Conservation (phyloP, 2,797 vertebrate species). For the Eulemur albifrons region DNA sequence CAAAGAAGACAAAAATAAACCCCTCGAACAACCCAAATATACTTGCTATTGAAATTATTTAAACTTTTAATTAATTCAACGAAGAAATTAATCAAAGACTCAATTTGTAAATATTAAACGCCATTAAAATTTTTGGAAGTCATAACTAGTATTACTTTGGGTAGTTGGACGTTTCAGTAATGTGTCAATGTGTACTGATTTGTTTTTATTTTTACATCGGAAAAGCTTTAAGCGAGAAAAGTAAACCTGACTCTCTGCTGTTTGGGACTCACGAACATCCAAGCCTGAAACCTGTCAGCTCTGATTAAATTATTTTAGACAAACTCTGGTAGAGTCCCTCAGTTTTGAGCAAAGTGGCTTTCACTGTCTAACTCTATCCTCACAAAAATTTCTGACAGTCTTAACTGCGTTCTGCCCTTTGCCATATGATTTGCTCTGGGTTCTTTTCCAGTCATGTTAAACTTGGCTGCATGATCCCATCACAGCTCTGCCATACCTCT, state of each 20-base stretch:
- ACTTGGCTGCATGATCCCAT: background rate
- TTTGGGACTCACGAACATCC: background rate
- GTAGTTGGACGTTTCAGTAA: background rate
- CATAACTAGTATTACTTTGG: background rate
- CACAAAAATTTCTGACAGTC: background rate
- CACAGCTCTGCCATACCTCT: background rate
- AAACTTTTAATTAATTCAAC: constrained; percentile 25
- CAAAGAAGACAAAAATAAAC: constrained; percentile 31
- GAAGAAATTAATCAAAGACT: constrained; percentile 42
- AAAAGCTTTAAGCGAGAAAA: background rate
- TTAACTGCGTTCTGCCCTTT: background rate
- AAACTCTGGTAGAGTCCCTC: background rate
- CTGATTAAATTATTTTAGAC: background rate
- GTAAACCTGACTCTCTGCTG: background rate
- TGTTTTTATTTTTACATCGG: background rate
- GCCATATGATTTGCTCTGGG: background rate
- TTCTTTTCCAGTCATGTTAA: background rate
- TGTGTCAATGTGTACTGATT: background rate
- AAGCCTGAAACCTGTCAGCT: background rate
- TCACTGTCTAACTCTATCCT: background rate
- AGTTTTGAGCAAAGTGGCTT: background rate
- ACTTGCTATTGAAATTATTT: constrained; percentile 6
- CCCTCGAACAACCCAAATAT: background rate
- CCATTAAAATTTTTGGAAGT: background rate
- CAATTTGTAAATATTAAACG: constrained; percentile 43